Percentiles rank a stretch among this genome's conserved stretches.
These are phyloP conservation scores for Diplodus puntazzo DNA, from an alignment of 2,797 vertebrate genomes.

Conservation along the genomic window DNA sequence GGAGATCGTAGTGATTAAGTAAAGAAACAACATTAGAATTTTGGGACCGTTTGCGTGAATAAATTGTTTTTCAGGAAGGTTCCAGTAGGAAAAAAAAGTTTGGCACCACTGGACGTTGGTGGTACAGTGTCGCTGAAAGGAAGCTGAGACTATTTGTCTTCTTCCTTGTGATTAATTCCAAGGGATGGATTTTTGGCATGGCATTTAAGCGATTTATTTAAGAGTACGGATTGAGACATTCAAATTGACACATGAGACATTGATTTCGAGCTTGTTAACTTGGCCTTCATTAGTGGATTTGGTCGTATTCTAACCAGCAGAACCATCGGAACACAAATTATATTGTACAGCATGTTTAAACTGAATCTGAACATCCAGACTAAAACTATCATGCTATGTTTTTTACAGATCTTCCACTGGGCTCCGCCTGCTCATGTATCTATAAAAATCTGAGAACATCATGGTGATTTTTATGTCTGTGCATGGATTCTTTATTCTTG, in stretches of 20 bases:
- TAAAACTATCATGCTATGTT: neutral
- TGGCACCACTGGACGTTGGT: no score
- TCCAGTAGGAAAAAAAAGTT: no score
- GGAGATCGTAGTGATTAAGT: no score
- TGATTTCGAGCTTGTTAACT: neutral
- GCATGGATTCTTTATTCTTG: neutral
- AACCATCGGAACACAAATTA: neutral
- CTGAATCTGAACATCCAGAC: neutral
- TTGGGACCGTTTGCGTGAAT: no score
- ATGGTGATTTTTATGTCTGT: neutral
- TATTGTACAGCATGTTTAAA: conserved; percentile 5
- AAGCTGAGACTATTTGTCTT: no score
- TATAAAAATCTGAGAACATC: neutral
- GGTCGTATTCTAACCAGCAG: neutral
- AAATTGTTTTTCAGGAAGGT: no score
- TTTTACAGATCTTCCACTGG: neutral
- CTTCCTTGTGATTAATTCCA: no score
- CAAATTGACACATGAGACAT: neutral
- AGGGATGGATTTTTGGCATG: no score
- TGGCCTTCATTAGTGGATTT: neutral
- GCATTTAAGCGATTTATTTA: neutral
- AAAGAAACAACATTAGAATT: no score
- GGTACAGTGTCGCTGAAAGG: no score
- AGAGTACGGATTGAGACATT: neutral
- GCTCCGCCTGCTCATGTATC: neutral